Evolutionary conservation across 2,113 vertebrate genomes (phyloP), one percentile per base, ranked within the genome.

Genomic region (Podarcis cretensis): DNA sequence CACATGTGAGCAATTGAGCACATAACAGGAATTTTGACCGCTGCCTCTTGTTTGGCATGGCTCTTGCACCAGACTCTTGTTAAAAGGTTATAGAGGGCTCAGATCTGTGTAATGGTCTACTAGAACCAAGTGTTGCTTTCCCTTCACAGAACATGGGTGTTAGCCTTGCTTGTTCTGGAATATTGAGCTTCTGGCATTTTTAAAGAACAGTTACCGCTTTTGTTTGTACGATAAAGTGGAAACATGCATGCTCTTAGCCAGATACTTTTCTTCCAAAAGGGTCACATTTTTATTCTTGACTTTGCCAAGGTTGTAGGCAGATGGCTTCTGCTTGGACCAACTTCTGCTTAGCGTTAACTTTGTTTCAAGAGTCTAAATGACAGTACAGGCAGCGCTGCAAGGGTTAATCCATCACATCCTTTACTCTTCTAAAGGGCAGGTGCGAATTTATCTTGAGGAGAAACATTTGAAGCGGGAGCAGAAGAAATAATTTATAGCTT

Each of bases 401-500:
- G 23, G 32, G 73, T 93, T 80, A 77, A 90, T 87, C 71, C 81
- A 30, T 85, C 40, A 37, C 3, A 5, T 87, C 71, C 89, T 89
- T 92, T 21, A 32, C n/a, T 9, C 30, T 86, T 92, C 3, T 73
- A 57, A 91, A 90, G 89, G 87, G 74, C 84, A 93, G 88, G 79
- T 91, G n/a, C 85, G 87, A 87, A 94, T 59, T 80, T 91, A 66
- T 90, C 48, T 71, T 80, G 32, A 92, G 84, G 86, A 86, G 81
- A 83, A 48, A 43, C 86, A 81, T 95, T 92, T 93, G 90, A 92
- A 94, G 71, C 69, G 89, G 0, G 79, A 89, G 86, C 0, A 0
- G 69, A 84, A 88, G 69, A 80, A 89, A 79, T 90, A 0, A 91
- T 92, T 92, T 94, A 86, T 63, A 89, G 85, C 77, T 91, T 91